Conservation (phyloP, 1,140 invertebrate genomes). For the Coenobita brevimanus region DNA sequence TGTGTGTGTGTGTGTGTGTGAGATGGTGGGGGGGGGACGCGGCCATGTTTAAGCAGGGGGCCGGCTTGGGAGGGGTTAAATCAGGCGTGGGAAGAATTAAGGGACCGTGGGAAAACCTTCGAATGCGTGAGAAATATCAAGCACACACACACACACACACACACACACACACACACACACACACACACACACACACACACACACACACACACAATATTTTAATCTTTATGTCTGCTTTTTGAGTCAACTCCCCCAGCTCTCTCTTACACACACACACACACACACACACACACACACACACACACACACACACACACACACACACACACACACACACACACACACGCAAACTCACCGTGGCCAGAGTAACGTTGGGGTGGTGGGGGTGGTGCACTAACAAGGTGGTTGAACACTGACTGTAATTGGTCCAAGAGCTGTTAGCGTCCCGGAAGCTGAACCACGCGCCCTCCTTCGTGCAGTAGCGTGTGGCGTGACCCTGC, state of each 20-base stretch:
- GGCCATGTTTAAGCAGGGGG: background rate
- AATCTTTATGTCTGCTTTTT: background rate
- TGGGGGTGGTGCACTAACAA: too few species aligned
- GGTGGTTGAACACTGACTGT: constrained; percentile 34
- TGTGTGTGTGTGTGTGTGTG: background rate
- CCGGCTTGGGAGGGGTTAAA: background rate
- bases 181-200: constrained; percentile 1
- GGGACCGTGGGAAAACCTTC: too few species aligned
- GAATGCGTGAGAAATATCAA: too few species aligned
- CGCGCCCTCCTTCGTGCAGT: constrained; percentile 30
- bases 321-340: constrained; percentile 33
- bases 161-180: background rate
- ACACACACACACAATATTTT: too few species aligned
- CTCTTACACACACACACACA: too few species aligned
- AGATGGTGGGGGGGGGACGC: too few species aligned
- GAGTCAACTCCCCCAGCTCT: background rate
- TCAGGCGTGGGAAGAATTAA: too few species aligned
- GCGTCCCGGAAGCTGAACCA: constrained; percentile 16
- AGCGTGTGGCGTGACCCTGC: constrained; percentile 21
- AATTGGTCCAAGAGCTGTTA: constrained; percentile 40
- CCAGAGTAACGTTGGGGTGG: too few species aligned
- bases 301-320: constrained; percentile 20
- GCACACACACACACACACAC: too few species aligned
- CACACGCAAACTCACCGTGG: too few species aligned
- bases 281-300: background rate